These are phyloP conservation scores for Enteromius afrohamiltoni DNA, from an alignment of 2,797 vertebrate species.

Conservation along the genomic window DNA sequence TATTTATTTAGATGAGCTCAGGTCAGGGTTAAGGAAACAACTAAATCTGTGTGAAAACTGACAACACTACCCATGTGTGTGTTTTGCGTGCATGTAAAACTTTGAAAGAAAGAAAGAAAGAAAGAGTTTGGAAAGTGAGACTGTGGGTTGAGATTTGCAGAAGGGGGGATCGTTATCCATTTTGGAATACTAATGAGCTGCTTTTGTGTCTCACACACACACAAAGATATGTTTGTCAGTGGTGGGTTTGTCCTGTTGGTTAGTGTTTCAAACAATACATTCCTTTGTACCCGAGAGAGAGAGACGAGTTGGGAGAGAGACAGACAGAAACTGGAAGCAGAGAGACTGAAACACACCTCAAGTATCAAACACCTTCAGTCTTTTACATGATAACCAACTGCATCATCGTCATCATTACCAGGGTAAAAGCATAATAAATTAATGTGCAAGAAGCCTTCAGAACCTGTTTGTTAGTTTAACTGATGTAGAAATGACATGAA, in stretches of 20 bases:
- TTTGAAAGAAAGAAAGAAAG: conserved; percentile 37
- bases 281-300: conserved; percentile 71
- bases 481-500: not conserved
- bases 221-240: conserved; percentile 75
- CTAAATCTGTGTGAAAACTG: not conserved
- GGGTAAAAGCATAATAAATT: not conserved
- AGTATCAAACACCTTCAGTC: not conserved
- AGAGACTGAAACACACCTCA: not conserved
- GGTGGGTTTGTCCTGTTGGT: conserved; percentile 79
- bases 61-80: not conserved
- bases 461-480: not conserved
- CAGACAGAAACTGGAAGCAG: conserved; percentile 45
- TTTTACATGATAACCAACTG: not conserved
- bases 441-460: not conserved
- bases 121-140: conserved; percentile 25
- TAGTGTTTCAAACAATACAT: conserved; percentile 76
- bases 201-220: conserved; percentile 66
- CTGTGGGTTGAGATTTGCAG: conserved; percentile 33
- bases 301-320: conserved; percentile 46
- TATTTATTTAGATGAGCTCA: too few relatives aligned
- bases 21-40: not conserved
- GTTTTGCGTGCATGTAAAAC: too few relatives aligned
- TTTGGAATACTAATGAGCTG: conserved; percentile 78
- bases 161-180: conserved; percentile 68
- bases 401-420: not conserved